These are phyloP conservation scores for Cosmia pyralina DNA, from an alignment of 2,888 invertebrate genomes.

Conservation along the genomic window DNA sequence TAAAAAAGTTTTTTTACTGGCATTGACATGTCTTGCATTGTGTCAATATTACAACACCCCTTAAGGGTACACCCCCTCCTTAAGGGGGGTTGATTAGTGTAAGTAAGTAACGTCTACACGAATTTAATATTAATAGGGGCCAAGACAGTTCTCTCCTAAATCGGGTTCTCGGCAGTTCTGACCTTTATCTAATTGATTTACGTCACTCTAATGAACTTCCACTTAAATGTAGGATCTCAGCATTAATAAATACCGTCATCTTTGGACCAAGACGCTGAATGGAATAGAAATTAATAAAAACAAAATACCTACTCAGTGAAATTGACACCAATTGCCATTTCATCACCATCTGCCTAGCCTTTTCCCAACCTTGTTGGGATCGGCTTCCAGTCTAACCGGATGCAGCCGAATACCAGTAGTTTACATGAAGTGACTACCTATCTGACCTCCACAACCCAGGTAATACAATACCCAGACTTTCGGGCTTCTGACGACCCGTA, in stretches of 20 bases:
- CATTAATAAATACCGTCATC: slow-evolving; percentile 39
- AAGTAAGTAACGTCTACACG: background rate
- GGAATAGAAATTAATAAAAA: slow-evolving; percentile 3
- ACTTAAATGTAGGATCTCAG: slow-evolving; percentile 25
- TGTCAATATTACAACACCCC: too few species aligned
- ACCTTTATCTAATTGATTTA: slow-evolving; percentile 39
- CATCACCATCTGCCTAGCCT: too few species aligned
- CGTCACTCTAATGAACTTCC: slow-evolving; percentile 38
- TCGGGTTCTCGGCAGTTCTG: background rate
- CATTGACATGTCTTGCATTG: background rate
- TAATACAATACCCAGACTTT: too few species aligned
- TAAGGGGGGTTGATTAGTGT: background rate
- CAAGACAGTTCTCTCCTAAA: background rate
- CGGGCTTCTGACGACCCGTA: too few species aligned
- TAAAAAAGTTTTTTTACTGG: too few species aligned
- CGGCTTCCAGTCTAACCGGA: too few species aligned
- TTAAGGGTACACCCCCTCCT: too few species aligned
- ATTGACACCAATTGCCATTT: background rate
- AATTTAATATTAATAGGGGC: slow-evolving; percentile 21
- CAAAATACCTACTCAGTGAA: background rate
- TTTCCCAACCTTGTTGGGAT: too few species aligned
- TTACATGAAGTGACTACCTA: too few species aligned
- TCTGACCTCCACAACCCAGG: too few species aligned
- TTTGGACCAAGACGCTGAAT: background rate
- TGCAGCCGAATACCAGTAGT: too few species aligned